Evolutionary conservation across 2,113 vertebrate genomes (phyloP).

Genomic region (Butastur rufipennis): DNA sequence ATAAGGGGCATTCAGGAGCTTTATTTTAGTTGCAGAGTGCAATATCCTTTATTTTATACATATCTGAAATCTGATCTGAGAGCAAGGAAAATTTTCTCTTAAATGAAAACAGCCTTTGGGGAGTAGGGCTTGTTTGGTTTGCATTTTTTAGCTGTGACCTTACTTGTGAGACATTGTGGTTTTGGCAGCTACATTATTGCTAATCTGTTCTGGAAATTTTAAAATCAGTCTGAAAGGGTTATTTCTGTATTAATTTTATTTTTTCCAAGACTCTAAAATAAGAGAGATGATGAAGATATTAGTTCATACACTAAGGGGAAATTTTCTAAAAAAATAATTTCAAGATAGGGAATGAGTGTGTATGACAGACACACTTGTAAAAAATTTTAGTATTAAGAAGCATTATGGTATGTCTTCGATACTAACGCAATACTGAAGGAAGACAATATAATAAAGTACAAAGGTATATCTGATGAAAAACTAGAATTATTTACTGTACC

Average conservation of each 20-base stretch:
- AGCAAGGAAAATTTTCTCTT: neutral
- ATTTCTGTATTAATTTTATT: neutral
- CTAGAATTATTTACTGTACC: neutral
- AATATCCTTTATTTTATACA: neutral
- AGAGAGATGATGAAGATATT: neutral
- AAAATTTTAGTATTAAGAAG: neutral
- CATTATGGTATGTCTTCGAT: rapidly evolving
- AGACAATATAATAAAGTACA: neutral
- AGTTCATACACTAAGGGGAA: neutral
- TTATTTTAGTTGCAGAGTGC: neutral
- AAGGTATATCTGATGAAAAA: neutral
- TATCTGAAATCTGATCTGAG: neutral
- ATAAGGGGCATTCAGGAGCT: neutral
- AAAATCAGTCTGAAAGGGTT: neutral
- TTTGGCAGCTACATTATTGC: neutral
- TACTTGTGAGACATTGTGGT: neutral
- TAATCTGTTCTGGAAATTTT: neutral
- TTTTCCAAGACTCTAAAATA: neutral
- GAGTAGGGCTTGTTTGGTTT: neutral
- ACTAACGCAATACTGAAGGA: neutral
- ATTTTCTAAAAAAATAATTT: neutral
- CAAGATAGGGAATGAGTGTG: neutral
- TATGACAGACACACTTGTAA: neutral
- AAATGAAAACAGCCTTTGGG: neutral
- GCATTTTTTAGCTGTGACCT: slow-evolving; percentile 6